These are phyloP conservation scores for Paedocypris sp. DNA, from an alignment of 2,113 vertebrate genomes.

Conservation along the genomic window DNA sequence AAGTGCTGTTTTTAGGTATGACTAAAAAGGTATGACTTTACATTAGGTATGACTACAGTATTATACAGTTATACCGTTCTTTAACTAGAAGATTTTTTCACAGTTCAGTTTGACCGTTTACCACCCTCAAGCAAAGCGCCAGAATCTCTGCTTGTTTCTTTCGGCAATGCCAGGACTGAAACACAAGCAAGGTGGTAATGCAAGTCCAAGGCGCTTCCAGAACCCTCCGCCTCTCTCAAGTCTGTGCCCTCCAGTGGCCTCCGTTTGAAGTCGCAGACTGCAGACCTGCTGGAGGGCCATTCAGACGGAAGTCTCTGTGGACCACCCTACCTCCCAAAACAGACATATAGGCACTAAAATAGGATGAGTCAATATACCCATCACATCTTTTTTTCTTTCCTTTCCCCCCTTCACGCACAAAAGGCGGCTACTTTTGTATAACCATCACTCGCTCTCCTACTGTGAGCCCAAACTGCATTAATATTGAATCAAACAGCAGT, in stretches of 20 bases:
- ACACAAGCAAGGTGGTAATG: conserved; percentile 10
- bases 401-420: conserved; percentile 36
- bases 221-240: conserved; percentile 63
- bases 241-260: conserved; percentile 60
- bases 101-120: not conserved
- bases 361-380: conserved; percentile 14
- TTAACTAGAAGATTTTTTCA: not conserved
- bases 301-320: conserved; percentile 60
- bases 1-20: no score
- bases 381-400: not conserved
- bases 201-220: conserved; percentile 49
- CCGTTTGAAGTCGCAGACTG: conserved; percentile 67
- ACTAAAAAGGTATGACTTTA: no score
- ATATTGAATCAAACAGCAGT: conserved; percentile 73
- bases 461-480: conserved; percentile 67
- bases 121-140: not conserved
- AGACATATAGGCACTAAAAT: conserved; percentile 26
- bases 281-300: conserved; percentile 61
- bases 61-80: no score
- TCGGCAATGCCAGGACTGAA: not conserved
- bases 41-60: no score
- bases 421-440: conserved; percentile 59
- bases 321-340: conserved; percentile 41
- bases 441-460: conserved; percentile 59
- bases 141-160: not conserved